Evolutionary conservation across 1,140 invertebrate genomes (phyloP), one percentile per base, ranked within the genome.

Genomic region (Lasioglossum baleicum): DNA sequence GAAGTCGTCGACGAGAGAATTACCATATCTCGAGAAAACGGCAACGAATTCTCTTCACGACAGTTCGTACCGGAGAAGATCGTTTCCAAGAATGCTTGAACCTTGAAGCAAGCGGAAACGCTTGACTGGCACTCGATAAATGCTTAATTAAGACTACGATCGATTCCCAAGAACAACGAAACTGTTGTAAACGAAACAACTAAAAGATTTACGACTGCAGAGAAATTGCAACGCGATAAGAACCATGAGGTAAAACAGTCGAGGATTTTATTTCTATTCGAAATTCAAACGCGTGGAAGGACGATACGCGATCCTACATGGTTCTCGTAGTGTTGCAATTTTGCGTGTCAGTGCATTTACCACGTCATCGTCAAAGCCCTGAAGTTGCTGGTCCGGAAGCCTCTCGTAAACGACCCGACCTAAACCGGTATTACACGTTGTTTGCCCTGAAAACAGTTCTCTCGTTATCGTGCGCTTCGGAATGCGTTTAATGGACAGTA

Each of bases 391-490:
- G 91, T 98, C 97, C 26, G 97, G 96, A 87, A 98, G 91, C 91
- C 97, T 95, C 92, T 98, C 97, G 87, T 98, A 98, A 90, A 97
- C 96, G 22, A 98, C 95, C 88, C 97, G 95, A 26, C 97, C 97
- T 67, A 93, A 91, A 60, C 97, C 97, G 92, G 97, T 96, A 90
- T 98, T 98, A 90, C 97, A 98, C 74, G 96, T 97, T 83, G 96
- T 98, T 96, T 98, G 97, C 80, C 96, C 97, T 97, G 92, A 86
- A 90, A 88, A 83, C 75, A 40, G 42, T 81, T 81, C 26, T 56
- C 63, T 73, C 56, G 61, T 75, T 82, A 85, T 61, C 63, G 13
- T 3, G 56, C 56, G 11, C 17, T 26, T 10, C 26, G 22, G 51
- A 73, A 56, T 35, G 44, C 22, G 64, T 61, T 68, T 60, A 80